Evolutionary conservation across 2,113 vertebrate species (phyloP), one percentile per base, ranked within the genome.

Genomic region (Perca schrenkii): DNA sequence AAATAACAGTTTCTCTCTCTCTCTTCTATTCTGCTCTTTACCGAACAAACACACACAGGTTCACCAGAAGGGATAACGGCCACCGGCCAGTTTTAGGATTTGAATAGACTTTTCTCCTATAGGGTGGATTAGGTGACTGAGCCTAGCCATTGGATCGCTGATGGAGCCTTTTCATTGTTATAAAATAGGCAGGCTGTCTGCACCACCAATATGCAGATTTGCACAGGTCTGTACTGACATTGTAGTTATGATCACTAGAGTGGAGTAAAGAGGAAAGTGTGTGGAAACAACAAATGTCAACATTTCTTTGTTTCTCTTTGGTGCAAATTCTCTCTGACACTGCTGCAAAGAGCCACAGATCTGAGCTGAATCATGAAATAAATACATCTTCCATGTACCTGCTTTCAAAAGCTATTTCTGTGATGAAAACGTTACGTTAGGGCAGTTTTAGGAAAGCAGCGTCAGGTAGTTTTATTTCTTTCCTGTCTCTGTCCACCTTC

Each of bases 111-210:
- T 88, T 83, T 79, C 80, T 87, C 84, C 80, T 80, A 74, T 75
- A 80, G 85, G 87, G 87, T 86, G 92, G 94, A 94, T 94, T 94
- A 95, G 85, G 83, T 91, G 87, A 86, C 86, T 52, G 75, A 79
- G 86, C 89, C 87, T 88, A 87, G 84, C 89, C 85, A 74, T 34
- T 82, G 80, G 85, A 88, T 53, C 94, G 95, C 94, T 96, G 95
- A 96, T 90, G 69, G 84, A 82, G 93, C 79, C 80, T 86, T 95
- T 95, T 91, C 86, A 88, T 95, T 95, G 93, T 94, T 86, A 84
- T 87, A 76, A 43, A 92, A 92, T 82, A 74, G 78, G 82, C 83
- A 80, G 79, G 56, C 84, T 58, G 87, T 86, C 78, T 80, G 65
- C 72, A 72, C 65, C 61, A 49, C 63, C 70, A 15, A 77, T 80